Evolutionary conservation across 2,888 invertebrate genomes (phyloP).

Genomic region (Hyles lineata): DNA sequence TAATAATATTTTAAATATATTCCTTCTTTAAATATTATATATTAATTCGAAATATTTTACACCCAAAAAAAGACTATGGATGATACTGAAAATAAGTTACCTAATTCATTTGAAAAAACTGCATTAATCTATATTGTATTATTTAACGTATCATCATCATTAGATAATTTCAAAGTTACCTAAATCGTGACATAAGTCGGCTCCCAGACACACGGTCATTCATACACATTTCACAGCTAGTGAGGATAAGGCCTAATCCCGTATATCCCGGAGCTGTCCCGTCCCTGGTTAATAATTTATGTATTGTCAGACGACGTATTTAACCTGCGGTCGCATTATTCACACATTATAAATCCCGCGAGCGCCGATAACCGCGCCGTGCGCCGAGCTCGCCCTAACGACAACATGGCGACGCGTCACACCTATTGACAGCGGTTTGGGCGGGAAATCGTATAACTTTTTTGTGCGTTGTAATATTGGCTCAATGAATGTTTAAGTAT

Average conservation of each 20-base stretch:
- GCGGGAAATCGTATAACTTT: conserved; percentile 55
- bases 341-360: conserved; percentile 82
- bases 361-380: conserved; percentile 61
- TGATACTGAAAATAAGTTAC: no score
- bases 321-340: conserved; percentile 76
- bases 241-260: background rate
- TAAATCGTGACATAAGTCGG: no score
- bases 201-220: no score
- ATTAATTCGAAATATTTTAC: no score
- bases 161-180: no score
- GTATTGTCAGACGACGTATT: conserved; percentile 79
- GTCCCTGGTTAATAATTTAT: conserved; percentile 72
- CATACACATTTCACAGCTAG: no score
- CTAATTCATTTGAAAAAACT: no score
- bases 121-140: no score
- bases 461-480: conserved; percentile 37
- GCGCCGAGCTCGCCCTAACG: conserved; percentile 71
- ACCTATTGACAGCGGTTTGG: conserved; percentile 72
- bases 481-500: conserved; percentile 1
- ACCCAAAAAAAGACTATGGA: no score
- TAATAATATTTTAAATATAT: no score
- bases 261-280: conserved; percentile 3
- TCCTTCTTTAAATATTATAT: no score
- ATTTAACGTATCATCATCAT: no score
- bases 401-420: conserved; percentile 69